phyloP scores from a whole-genome alignment of 2,113 vertebrate species.

The Progne subis region DNA sequence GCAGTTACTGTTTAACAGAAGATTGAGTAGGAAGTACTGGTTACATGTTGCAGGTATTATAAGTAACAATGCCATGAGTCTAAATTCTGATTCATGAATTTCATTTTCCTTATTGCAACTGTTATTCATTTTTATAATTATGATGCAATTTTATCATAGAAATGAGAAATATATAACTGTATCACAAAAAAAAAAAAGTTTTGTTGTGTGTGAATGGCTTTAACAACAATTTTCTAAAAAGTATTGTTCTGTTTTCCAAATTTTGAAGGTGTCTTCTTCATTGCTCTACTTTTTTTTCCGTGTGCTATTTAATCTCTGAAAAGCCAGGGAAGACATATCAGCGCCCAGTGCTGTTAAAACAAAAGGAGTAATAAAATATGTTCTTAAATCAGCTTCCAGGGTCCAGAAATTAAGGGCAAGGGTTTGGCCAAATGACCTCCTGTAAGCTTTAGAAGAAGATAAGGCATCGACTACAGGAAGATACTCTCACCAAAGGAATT shows the following conservation, averaged over 20 bases:
- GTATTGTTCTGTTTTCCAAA: neutral
- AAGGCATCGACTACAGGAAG: neutral
- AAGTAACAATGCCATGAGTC: neutral
- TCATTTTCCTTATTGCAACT: neutral
- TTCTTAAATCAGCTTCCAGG: conserved; percentile 55
- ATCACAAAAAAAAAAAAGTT: neutral
- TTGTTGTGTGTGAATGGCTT: neutral
- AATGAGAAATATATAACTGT: neutral
- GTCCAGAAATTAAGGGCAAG: conserved; percentile 49
- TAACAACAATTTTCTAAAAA: neutral
- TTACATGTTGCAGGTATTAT: neutral
- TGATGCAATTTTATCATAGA: neutral
- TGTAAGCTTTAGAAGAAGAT: neutral
- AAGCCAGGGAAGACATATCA: neutral
- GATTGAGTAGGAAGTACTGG: neutral
- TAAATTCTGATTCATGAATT: neutral
- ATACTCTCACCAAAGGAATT: neutral
- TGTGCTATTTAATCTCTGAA: conserved; percentile 13
- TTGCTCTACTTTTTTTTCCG: conserved; percentile 21
- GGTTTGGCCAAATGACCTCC: conserved; percentile 26
- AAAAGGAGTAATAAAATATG: conserved; percentile 27
- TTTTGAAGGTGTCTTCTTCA: neutral
- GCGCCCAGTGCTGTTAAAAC: conserved; percentile 19
- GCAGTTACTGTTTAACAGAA: neutral
- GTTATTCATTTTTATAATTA: neutral